A percentile compares a stretch with the other conserved stretches of the same genome.
phyloP scores from a whole-genome alignment of 2,888 invertebrate genomes.

The Apocheima hispidaria region DNA sequence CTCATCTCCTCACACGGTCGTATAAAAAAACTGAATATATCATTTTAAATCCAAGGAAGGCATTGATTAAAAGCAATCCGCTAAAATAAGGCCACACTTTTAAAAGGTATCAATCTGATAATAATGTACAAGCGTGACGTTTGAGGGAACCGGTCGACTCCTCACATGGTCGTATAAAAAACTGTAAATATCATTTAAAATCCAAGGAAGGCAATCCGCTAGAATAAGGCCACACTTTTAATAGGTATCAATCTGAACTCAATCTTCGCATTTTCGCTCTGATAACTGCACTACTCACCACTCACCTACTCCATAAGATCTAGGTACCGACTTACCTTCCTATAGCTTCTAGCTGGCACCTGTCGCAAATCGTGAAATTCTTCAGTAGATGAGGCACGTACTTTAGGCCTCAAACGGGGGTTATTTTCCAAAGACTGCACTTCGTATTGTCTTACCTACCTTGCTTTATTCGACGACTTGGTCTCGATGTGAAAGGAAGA shows the following conservation, averaged over 20 bases:
- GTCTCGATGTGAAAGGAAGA: slow-evolving; percentile 72
- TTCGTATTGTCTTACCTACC: slow-evolving; percentile 68
- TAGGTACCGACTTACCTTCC: background rate
- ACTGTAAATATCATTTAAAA: no score
- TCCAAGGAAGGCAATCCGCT: no score
- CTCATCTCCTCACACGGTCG: no score
- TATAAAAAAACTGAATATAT: no score
- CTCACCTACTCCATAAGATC: slow-evolving; percentile 14
- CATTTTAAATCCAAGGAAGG: no score
- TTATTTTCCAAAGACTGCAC: slow-evolving; percentile 80
- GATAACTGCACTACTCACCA: slow-evolving; percentile 52
- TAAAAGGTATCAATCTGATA: no score
- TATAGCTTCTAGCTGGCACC: slow-evolving; percentile 45
- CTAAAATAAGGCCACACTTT: no score
- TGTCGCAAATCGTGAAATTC: slow-evolving; percentile 56
- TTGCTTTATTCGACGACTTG: slow-evolving; percentile 74
- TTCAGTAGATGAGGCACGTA: slow-evolving; percentile 39
- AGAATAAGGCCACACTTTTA: background rate
- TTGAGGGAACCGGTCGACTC: no score
- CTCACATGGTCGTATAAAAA: no score
- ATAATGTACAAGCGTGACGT: no score
- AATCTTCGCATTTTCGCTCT: slow-evolving; percentile 70
- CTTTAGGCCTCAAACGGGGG: slow-evolving; percentile 68
- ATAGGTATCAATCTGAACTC: slow-evolving; percentile 17
- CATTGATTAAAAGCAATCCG: no score